Evolutionary conservation across 2,797 vertebrate genomes (phyloP).

Genomic region (Remorina albescens): DNA sequence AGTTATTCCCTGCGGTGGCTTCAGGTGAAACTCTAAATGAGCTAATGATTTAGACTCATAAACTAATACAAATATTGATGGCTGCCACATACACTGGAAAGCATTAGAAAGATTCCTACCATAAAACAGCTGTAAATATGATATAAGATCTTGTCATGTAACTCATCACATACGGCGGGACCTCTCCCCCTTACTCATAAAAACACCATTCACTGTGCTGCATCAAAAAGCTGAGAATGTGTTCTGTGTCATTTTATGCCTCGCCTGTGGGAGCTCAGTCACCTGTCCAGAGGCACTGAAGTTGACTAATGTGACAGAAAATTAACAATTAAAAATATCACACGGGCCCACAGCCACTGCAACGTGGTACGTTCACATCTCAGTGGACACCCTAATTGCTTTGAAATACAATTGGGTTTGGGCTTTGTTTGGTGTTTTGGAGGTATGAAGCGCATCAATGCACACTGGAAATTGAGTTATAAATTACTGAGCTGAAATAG

Average conservation of each 20-base stretch:
- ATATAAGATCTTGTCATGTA: constrained; percentile 64
- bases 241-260: constrained; percentile 44
- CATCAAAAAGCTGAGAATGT: constrained; percentile 52
- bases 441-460: constrained; percentile 78
- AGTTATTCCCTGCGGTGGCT: constrained; percentile 56
- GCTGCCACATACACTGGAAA: constrained; percentile 47
- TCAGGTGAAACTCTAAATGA: constrained; percentile 74
- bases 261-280: constrained; percentile 58
- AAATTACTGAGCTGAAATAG: constrained; percentile 83
- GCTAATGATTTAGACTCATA: constrained; percentile 76
- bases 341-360: constrained; percentile 66
- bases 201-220: constrained; percentile 35
- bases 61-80: constrained; percentile 70
- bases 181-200: constrained; percentile 40
- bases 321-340: constrained; percentile 85
- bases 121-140: constrained; percentile 72
- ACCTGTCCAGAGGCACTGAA: constrained; percentile 75
- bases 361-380: constrained; percentile 78
- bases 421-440: constrained; percentile 84
- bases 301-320: constrained; percentile 84
- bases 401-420: constrained; percentile 82
- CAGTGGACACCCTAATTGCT: constrained; percentile 84
- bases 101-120: constrained; percentile 57
- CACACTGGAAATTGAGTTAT: constrained; percentile 85
- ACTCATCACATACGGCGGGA: constrained; percentile 30